Evolutionary conservation across 2,113 vertebrate species (phyloP).

Genomic region (Trogon melanurus): DNA sequence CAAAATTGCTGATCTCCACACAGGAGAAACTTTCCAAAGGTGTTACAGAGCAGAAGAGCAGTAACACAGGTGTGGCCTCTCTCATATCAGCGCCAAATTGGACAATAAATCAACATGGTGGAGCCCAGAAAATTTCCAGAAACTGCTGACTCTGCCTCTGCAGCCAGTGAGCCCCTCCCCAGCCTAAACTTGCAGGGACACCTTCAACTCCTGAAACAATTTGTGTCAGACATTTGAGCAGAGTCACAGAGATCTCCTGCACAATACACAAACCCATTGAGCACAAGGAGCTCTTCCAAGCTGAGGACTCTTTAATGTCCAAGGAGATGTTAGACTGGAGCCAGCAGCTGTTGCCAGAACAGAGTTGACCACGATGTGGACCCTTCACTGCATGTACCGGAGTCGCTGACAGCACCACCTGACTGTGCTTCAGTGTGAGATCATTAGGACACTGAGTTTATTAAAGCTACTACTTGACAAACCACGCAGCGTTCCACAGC

Average conservation of each 20-base stretch:
- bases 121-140: not conserved
- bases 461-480: not conserved
- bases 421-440: not conserved
- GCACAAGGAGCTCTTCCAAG: not conserved
- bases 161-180: not conserved
- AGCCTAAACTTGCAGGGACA: not conserved
- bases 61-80: not conserved
- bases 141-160: fast-evolving
- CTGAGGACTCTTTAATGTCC: not conserved
- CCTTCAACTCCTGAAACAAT: not conserved
- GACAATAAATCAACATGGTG: not conserved
- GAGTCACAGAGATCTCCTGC: not conserved
- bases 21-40: not conserved
- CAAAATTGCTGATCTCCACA: not conserved
- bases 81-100: not conserved
- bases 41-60: not conserved
- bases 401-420: not conserved
- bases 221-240: not conserved
- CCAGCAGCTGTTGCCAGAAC: not conserved
- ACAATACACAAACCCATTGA: not conserved
- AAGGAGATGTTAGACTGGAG: not conserved
- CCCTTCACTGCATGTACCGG: not conserved
- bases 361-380: not conserved
- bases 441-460: not conserved
- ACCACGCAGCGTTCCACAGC: not conserved